These are phyloP conservation scores for Trichomycterus rosablanca DNA, from an alignment of 2,113 vertebrate genomes.

Conservation along the genomic window DNA sequence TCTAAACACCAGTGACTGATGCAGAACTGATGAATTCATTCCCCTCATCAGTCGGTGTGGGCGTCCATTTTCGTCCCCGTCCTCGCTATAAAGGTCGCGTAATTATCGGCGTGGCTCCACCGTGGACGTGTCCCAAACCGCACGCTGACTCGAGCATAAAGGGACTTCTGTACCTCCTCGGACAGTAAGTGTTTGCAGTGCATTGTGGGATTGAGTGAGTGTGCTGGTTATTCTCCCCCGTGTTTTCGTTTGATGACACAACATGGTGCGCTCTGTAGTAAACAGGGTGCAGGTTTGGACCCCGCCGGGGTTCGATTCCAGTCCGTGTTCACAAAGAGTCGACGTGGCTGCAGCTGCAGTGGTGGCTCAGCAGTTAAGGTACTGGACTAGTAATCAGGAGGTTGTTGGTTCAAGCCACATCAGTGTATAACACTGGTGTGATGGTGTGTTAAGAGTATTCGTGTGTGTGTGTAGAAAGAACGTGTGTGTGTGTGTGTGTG, in stretches of 20 bases:
- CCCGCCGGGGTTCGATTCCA: not conserved
- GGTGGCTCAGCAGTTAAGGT: no score
- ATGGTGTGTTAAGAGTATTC: not conserved
- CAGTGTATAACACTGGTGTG: not conserved
- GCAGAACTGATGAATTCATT: no score
- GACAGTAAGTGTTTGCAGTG: not conserved
- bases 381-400: no score
- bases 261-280: not conserved
- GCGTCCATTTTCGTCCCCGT: no score
- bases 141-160: not conserved
- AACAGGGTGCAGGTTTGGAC: not conserved
- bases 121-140: not conserved
- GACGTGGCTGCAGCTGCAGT: no score
- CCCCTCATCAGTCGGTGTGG: no score
- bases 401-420: not conserved
- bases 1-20: no score
- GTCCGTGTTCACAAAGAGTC: not conserved
- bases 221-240: not conserved
- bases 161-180: not conserved
- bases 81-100: no score
- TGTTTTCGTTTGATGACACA: no score
- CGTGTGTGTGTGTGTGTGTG: no score
- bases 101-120: no score
- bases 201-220: not conserved
- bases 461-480: not conserved